These are phyloP conservation scores for Chlamydotis undulata DNA, from an alignment of 2,113 vertebrate genomes.

Conservation along the genomic window DNA sequence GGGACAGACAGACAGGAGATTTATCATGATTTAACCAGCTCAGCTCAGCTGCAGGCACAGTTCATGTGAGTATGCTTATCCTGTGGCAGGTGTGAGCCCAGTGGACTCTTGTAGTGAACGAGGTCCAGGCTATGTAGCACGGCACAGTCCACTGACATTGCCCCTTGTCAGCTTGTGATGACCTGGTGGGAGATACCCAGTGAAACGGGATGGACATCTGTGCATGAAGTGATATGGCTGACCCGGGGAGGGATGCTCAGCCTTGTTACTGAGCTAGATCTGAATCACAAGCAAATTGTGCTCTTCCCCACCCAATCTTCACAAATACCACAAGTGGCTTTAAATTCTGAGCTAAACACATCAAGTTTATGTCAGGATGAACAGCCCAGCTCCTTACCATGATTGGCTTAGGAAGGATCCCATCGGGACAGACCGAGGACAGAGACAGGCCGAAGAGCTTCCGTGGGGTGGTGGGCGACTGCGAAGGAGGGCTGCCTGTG, in stretches of 20 bases:
- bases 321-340: neutral
- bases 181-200: neutral
- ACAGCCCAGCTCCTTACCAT: slow-evolving; percentile 65
- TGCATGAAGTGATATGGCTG: neutral
- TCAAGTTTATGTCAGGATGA: neutral
- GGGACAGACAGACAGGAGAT: neutral
- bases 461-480: slow-evolving; percentile 62
- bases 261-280: neutral
- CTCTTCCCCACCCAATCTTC: neutral
- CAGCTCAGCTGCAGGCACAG: neutral
- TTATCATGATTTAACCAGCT: neutral
- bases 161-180: neutral
- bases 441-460: slow-evolving; percentile 79
- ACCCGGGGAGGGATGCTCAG: neutral
- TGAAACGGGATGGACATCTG: neutral
- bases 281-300: neutral
- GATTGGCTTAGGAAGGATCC: slow-evolving; percentile 79
- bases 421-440: slow-evolving; percentile 75
- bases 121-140: neutral
- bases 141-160: neutral
- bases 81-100: neutral
- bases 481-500: slow-evolving; percentile 6
- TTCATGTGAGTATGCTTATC: neutral
- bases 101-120: neutral
- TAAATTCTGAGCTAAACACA: neutral